A percentile compares a stretch with the other conserved stretches of the same genome.
Evolutionary conservation across 2,113 vertebrate genomes (phyloP).

Genomic region (Carlito syrichta): DNA sequence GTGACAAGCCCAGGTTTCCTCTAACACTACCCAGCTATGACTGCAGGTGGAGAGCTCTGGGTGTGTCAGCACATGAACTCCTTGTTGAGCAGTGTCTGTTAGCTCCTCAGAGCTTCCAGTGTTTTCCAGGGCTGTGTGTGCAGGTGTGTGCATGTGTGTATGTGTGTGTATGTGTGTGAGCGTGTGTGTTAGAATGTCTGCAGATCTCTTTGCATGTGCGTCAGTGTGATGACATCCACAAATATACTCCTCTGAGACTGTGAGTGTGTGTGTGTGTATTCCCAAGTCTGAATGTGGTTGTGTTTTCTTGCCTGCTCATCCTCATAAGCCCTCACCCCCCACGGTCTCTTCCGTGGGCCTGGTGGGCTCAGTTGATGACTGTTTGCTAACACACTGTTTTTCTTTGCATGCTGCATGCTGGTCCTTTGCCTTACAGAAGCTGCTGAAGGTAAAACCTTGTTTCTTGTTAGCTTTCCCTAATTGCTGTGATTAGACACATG

Average conservation of each 20-base stretch:
- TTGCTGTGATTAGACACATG: slow-evolving; percentile 68
- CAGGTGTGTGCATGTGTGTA: background rate
- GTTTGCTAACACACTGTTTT: slow-evolving; percentile 89
- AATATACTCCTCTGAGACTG: background rate
- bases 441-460: slow-evolving; percentile 93
- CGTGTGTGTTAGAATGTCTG: background rate
- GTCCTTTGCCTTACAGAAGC: slow-evolving; percentile 92
- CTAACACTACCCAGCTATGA: background rate
- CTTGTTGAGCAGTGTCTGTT: background rate
- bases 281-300: background rate
- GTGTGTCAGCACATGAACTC: background rate
- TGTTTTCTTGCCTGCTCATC: slow-evolving; percentile 1
- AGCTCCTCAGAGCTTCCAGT: background rate
- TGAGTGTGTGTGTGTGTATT: background rate
- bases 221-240: background rate
- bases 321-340: background rate
- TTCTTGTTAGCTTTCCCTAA: slow-evolving; percentile 73
- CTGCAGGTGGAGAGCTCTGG: background rate
- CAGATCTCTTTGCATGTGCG: background rate
- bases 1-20: background rate
- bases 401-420: slow-evolving; percentile 98
- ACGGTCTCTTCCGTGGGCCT: background rate
- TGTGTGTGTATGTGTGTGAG: accelerated
- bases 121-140: background rate
- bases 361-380: slow-evolving; percentile 43